Evolutionary conservation across 2,888 invertebrate genomes (phyloP), one percentile per base, ranked within the genome.

Genomic region (Tetropium fuscum): DNA sequence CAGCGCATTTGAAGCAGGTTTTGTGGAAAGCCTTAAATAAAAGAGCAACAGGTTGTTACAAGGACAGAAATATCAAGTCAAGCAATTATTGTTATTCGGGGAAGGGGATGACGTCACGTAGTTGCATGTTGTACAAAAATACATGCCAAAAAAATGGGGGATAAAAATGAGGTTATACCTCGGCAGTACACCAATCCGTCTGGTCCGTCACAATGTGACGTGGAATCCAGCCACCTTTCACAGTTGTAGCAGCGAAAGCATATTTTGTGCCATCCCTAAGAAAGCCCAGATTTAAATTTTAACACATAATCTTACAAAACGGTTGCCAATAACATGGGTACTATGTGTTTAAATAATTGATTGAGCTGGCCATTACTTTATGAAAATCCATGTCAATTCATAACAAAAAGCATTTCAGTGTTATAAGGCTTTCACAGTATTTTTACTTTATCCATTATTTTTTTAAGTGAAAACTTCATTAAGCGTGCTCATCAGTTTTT

Each of bases 1-100:
- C 88, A 81, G 88, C 93, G 87, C 95, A 95, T 86, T 94, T 95
- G 90, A 90, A 95, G 87, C 95, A 95, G 86, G 93, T 92, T 87
- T 85, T 94, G 88, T 95, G 95, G 93, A 93, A 95, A 82, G 86
- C 89, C 92, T 92, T 83, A 83, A 86, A 86, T 43, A 70, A 54
- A 48, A 65, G 66, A 58, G 56, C 48, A 53, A 60, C 47, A 32
- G 53, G 61, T 56, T 48, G 41, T 40, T 38, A 65, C 22, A 30
- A 34, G 34, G 47, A 45, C 44, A 43, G 43, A 38, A 48, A 57
- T 15, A 20, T 7, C 10, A 19, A 16, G 6, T 6, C 25, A 54
- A 30, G 41, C 16, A 55, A 44, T 49, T 15, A 41, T 18, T 44
- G 49, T 61, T 55, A 38, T 57, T 40, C 30, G 25, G 54, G 51